Evolutionary conservation across 1,140 invertebrate genomes (phyloP), one percentile per base, ranked within the genome.

Genomic region (Trialeurodes vaporariorum): DNA sequence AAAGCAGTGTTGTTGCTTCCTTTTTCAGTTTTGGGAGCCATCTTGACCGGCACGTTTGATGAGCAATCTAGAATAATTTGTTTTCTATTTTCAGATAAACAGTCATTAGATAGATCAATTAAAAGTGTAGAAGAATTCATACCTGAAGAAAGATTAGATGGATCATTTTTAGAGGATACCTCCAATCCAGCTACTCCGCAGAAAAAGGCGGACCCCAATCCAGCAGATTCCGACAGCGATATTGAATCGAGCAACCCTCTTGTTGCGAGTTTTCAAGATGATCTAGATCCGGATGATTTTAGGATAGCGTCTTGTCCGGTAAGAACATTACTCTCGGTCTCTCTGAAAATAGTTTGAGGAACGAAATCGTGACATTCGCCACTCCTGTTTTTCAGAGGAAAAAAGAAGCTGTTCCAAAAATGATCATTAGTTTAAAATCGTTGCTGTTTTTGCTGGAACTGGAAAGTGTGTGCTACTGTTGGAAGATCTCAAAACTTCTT

Each of bases 191-290:
- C 75, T 25, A 77, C 78, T 21, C 79, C 79, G 49, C 78, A 80
- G 68, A 81, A 83, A 69, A 75, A 75, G n/a, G 76, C 77, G 40
- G 79, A 71, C 25, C 13, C 9, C 61, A 27, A 27, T 58, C 63
- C 64, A 49, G 63, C 75, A 23, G 85, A 88, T 64, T 84, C 82
- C 26, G 86, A 88, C 72, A 91, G 88, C 76, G 91, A 92, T 70
- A 87, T 87, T 17, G 90, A 91, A 68, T 83, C 81, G 71, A 79
- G 78, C 26, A 95, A 96, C 83, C 93, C 93, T 26, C 81, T 93
- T 75, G 93, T 96, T 0, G 88, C 89, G 24, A 86, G 87, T 69
- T 90, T 92, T 70, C 89, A 93, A 77, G 93, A 94, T 77, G 93
- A 96, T 77, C 80, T 92, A 59, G 90, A 91, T 66, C 85, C 87